A percentile compares a stretch with the other conserved stretches of the same genome.
phyloP scores from a whole-genome alignment of 2,888 invertebrate species.

The Spilarctia lutea region DNA sequence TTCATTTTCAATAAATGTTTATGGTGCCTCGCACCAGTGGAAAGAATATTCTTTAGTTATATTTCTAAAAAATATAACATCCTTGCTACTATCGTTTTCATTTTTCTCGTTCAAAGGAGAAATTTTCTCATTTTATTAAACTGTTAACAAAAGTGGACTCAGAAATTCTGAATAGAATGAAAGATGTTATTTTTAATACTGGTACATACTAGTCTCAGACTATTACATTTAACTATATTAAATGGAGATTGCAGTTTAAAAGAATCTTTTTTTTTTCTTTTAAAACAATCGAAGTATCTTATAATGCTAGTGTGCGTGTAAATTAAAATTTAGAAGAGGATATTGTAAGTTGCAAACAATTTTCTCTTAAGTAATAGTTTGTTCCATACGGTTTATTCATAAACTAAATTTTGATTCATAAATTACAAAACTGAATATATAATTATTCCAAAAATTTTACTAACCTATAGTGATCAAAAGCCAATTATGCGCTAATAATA shows the following conservation, averaged over 20 bases:
- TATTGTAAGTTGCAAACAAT: background rate
- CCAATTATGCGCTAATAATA: background rate
- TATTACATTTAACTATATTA: background rate
- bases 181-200: background rate
- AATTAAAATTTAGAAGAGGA: too few species aligned
- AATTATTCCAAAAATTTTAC: too few species aligned
- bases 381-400: too few species aligned
- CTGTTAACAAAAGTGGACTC: background rate
- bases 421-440: too few species aligned
- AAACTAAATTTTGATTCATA: too few species aligned
- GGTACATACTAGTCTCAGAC: background rate
- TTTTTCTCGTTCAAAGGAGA: background rate
- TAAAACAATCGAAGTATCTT: too few species aligned
- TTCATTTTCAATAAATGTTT: constrained; percentile 24
- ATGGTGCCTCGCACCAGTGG: constrained; percentile 24
- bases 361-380: too few species aligned
- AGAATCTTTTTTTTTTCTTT: too few species aligned
- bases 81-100: background rate
- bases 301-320: too few species aligned
- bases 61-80: background rate
- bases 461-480: background rate
- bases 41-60: constrained; percentile 9
- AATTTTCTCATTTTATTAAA: background rate
- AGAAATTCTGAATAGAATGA: background rate
- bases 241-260: too few species aligned